A percentile compares a stretch with the other conserved stretches of the same genome.
Conservation (phyloP, 2,113 vertebrate genomes). For the Brienomyrus brachyistius region DNA sequence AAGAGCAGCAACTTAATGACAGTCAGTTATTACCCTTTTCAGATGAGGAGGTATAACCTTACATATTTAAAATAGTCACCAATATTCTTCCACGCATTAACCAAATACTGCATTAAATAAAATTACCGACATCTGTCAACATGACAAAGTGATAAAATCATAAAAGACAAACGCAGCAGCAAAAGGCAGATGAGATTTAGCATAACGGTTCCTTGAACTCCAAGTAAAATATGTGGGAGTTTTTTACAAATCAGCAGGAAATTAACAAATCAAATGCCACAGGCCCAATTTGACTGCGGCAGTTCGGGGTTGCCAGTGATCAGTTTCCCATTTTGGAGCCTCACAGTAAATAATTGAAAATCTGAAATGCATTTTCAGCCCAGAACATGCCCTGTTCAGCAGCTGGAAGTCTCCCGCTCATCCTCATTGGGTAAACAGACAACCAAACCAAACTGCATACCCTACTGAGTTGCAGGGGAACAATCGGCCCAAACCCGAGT, state of each 20-base stretch:
- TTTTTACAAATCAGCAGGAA: neutral
- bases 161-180: neutral
- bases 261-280: neutral
- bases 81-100: neutral
- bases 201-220: neutral
- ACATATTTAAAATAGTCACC: neutral
- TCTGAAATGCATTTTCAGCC: neutral
- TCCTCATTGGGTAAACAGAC: neutral
- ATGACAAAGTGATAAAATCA: neutral
- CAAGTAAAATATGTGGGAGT: neutral
- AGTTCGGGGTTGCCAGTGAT: neutral
- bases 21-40: neutral
- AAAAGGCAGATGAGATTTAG: neutral
- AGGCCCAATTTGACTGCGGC: neutral
- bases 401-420: neutral
- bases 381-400: neutral
- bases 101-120: neutral
- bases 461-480: no score
- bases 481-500: no score
- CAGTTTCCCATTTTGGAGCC: neutral
- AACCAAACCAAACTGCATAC: neutral
- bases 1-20: neutral
- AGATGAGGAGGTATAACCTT: neutral
- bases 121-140: neutral
- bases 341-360: neutral